A percentile compares a stretch with the other conserved stretches of the same genome.
Conservation (phyloP, 2,113 vertebrate species). For the Hypocryptadius cinnamomeus region DNA sequence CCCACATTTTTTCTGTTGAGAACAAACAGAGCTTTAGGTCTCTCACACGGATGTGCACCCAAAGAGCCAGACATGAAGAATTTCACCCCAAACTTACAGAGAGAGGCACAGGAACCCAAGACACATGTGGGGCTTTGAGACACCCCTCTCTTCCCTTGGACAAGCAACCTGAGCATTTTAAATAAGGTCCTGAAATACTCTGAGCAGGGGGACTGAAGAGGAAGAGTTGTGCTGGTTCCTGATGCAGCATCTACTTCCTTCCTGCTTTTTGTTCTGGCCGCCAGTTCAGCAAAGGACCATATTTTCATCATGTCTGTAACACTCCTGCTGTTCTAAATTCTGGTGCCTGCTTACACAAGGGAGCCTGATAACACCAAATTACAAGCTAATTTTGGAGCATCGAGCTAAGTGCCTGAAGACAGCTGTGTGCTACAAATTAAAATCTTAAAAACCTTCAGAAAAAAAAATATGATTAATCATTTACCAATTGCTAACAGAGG, state of each 20-base stretch:
- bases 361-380: constrained; percentile 45
- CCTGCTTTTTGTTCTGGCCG: not conserved
- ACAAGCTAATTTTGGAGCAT: constrained; percentile 45
- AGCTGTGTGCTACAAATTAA: constrained; percentile 19
- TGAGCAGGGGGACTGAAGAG: not conserved
- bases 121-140: not conserved
- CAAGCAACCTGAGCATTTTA: not conserved
- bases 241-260: not conserved
- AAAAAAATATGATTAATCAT: constrained; percentile 4
- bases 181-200: not conserved
- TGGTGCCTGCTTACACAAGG: not conserved
- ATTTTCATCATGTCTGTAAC: not conserved
- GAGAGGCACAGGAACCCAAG: not conserved
- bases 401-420: constrained; percentile 6
- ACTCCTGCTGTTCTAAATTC: not conserved
- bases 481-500: not conserved
- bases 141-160: not conserved
- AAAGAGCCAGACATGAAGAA: not conserved
- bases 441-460: constrained; percentile 21
- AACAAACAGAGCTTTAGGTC: not conserved
- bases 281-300: not conserved
- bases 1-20: not conserved
- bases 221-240: not conserved
- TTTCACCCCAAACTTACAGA: not conserved
- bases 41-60: fast-evolving